phyloP scores from a whole-genome alignment of 2,113 vertebrate genomes.

The Prinia subflava region DNA sequence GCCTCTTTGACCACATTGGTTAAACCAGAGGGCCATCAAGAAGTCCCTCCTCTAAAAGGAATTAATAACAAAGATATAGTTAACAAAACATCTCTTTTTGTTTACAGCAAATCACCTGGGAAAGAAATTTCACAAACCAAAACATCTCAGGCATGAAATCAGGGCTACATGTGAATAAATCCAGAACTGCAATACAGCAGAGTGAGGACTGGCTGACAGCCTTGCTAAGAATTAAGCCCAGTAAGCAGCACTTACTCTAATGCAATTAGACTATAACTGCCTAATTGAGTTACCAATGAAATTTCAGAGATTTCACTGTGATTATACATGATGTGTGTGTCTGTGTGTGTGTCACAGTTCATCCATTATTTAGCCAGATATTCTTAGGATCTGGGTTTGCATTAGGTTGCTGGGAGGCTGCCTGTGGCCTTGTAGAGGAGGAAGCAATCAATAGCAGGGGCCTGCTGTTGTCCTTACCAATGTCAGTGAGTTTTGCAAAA shows the following conservation, averaged over 20 bases:
- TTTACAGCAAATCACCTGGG: no score
- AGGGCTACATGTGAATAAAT: neutral
- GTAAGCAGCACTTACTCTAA: neutral
- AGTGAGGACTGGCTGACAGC: neutral
- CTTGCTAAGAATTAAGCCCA: neutral
- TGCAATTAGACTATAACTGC: neutral
- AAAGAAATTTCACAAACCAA: no score
- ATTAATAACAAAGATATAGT: no score
- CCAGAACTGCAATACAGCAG: neutral
- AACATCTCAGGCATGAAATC: no score
- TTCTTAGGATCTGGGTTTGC: neutral
- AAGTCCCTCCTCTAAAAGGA: no score
- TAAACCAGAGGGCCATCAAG: no score
- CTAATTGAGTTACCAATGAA: neutral
- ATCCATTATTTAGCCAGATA: slow-evolving; percentile 4
- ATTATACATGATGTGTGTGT: neutral
- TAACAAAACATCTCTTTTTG: no score
- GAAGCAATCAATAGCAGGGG: neutral
- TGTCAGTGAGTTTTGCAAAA: neutral
- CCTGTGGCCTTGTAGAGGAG: neutral
- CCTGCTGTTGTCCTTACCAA: neutral
- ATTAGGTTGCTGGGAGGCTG: neutral
- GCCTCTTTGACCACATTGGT: no score
- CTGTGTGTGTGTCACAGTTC: neutral
- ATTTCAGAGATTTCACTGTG: neutral